phyloP scores from a whole-genome alignment of 1,140 invertebrate genomes.

The Magallana gigas region DNA sequence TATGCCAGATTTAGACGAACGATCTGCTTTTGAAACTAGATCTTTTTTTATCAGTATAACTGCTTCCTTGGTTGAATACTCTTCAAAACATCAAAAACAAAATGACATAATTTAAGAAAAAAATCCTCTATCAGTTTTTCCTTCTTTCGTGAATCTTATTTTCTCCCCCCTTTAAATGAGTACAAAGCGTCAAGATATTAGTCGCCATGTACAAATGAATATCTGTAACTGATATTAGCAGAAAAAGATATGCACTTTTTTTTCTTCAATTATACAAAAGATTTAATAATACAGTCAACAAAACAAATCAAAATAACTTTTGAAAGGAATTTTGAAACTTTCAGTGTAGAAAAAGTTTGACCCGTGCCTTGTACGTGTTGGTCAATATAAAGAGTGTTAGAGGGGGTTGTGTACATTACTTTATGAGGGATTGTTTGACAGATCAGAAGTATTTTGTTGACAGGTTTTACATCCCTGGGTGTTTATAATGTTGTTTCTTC shows the following conservation, averaged over 20 bases:
- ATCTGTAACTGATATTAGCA: no score
- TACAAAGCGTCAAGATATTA: no score
- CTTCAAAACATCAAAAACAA: slow-evolving; percentile 31
- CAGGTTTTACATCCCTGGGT: slow-evolving; percentile 10
- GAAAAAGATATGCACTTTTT: no score
- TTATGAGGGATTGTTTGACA: slow-evolving; percentile 23
- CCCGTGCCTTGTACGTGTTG: no score
- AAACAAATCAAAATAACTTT: no score
- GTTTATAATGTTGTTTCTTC: background rate
- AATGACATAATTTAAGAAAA: background rate
- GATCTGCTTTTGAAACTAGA: background rate
- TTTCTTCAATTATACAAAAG: no score
- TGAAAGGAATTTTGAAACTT: no score
- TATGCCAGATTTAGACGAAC: background rate
- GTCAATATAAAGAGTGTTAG: background rate
- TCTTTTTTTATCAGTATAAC: slow-evolving; percentile 36
- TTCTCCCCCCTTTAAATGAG: background rate
- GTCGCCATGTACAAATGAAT: no score
- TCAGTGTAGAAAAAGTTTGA: no score
- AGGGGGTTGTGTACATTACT: background rate
- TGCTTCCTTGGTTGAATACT: slow-evolving; percentile 22
- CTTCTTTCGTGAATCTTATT: background rate
- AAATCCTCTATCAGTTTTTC: background rate
- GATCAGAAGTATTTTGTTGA: slow-evolving; percentile 22
- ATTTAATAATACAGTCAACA: no score